These are phyloP conservation scores for Allygus modestus DNA, from an alignment of 2,888 invertebrate genomes.

Conservation along the genomic window DNA sequence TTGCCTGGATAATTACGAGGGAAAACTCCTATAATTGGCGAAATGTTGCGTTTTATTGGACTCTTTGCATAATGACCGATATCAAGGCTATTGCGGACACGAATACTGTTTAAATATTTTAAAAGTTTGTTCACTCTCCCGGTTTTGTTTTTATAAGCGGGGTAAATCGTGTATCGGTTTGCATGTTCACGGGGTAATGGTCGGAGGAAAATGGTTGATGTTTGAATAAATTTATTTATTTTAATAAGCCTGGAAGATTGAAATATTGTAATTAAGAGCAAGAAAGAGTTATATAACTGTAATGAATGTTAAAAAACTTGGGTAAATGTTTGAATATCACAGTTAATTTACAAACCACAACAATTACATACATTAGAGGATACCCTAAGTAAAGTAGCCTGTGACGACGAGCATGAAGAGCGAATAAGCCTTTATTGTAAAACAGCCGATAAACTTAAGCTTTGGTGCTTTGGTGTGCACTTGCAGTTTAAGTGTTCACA, in stretches of 20 bases:
- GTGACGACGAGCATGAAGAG: no score
- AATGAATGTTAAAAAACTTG: not conserved
- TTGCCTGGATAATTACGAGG: conserved; percentile 40
- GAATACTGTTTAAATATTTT: conserved; percentile 52
- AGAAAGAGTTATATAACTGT: not conserved
- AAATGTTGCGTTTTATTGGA: conserved; percentile 54
- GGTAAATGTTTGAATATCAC: not conserved
- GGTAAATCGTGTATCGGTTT: conserved; percentile 12
- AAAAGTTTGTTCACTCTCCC: conserved; percentile 40
- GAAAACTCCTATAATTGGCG: conserved; percentile 48
- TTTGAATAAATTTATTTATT: conserved; percentile 12
- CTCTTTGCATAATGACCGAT: conserved; percentile 38
- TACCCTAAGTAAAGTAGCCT: no score
- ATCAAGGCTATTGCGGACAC: conserved; percentile 45
- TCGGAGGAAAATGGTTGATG: not conserved
- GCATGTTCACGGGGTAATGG: not conserved
- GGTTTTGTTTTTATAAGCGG: conserved; percentile 34
- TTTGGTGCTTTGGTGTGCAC: no score
- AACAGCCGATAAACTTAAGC: no score
- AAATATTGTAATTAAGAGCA: conserved; percentile 5
- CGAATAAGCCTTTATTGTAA: no score
- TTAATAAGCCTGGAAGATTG: not conserved
- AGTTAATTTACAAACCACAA: no score
- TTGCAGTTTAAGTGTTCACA: no score
- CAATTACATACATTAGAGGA: no score